Base-by-base conservation (phyloP, 2,888 invertebrate species). In the Pseudanteris insignis region DNA sequence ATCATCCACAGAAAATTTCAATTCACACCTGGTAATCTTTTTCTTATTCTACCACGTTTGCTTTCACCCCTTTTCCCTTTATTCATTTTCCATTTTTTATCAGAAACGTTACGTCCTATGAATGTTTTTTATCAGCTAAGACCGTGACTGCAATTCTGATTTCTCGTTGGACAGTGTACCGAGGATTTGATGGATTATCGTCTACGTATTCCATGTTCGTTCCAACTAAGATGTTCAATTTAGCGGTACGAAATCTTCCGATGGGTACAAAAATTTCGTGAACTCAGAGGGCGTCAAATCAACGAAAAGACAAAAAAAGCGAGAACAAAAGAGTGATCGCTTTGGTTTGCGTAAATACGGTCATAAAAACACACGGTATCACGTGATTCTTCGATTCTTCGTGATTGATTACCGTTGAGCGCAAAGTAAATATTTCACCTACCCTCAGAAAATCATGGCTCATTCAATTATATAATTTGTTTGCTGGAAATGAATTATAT, bases 131-230 rank as follows among this genome's bases (percentile, higher is more conserved):
- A n/a, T n/a, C n/a, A n/a, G 37, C 53, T 30, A 40, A 40, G 34
- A 44, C 59, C 63, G 63, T 63, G 63, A 63, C 59, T 60, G 63
- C 51, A 54, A 63, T 63, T 59, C 54, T 60, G 63, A 63, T 59
- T n/a, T 59, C 51, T 59, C 51, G 34, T 59, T 55, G 59, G 55
- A 55, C 59, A 51, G 41, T 53, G 48, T 55, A 54, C 51, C 41
- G 50, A 57, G 53, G 60, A 60, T 60, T 64, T 64, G 63, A 60
- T 60, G 57, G 63, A 64, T 64, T 60, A 64, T 57, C 55, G 54
- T 55, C 54, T 47, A 57, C 51, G 57, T 53, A 54, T 64, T 51
- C 60, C 53, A 47, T 34, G 41, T 63, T 57, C 57, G 53, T 60
- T 34, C 30, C 14, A 50, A 13, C 63, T 44, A 57, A 54, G 53